Conservation (phyloP, 2,113 vertebrate species). For the Tragelaphus strepsiceros region DNA sequence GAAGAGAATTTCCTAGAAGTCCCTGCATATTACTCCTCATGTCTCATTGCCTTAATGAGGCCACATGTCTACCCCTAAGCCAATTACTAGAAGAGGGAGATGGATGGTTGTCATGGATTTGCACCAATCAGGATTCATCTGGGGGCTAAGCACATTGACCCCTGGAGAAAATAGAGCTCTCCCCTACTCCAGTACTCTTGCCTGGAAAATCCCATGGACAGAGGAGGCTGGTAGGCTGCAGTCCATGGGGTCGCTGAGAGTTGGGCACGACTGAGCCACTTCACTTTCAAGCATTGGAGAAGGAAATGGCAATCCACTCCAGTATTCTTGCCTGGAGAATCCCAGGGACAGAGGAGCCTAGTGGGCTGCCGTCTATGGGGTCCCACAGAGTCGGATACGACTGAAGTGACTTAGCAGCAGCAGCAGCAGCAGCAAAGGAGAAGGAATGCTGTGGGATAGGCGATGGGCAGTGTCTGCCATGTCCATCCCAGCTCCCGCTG, state of each 20-base stretch:
- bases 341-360: too few species aligned
- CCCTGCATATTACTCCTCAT: neutral
- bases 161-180: neutral
- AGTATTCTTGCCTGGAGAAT: too few species aligned
- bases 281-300: too few species aligned
- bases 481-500: neutral
- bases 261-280: too few species aligned
- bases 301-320: too few species aligned
- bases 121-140: neutral
- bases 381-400: too few species aligned
- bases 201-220: too few species aligned
- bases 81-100: neutral
- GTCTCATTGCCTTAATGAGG: neutral
- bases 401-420: too few species aligned
- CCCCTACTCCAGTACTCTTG: too few species aligned
- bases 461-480: neutral
- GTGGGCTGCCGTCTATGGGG: too few species aligned
- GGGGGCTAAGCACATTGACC: neutral
- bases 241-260: too few species aligned
- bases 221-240: too few species aligned
- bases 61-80: neutral
- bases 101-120: neutral
- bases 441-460: neutral
- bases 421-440: neutral
- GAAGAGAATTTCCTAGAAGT: neutral